These are phyloP conservation scores for Drosophila repletoides DNA, from an alignment of 1,140 invertebrate genomes.

Conservation along the genomic window DNA sequence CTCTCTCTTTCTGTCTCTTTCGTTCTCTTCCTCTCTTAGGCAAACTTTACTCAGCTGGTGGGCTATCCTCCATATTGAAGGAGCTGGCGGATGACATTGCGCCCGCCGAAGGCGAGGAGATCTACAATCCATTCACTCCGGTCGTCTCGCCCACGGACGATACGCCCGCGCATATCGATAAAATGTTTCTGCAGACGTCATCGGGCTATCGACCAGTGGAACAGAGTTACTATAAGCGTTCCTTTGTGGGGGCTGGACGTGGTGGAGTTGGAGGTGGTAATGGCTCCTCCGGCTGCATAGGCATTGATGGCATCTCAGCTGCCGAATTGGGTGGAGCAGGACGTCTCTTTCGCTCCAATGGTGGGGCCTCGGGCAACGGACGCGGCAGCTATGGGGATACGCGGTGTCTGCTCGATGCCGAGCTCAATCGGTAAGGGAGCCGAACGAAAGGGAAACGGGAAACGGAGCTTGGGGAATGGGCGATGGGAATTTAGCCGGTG, in stretches of 20 bases:
- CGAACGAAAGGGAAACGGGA: neutral
- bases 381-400: conserved; percentile 73
- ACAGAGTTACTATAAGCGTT: conserved; percentile 81
- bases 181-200: conserved; percentile 82
- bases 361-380: conserved; percentile 39
- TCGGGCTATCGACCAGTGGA: conserved; percentile 82
- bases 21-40: conserved; percentile 29
- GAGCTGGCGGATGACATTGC: conserved; percentile 81
- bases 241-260: conserved; percentile 64
- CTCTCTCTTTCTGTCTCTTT: neutral
- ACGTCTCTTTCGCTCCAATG: conserved; percentile 57
- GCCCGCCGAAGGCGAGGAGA: conserved; percentile 77
- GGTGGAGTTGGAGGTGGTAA: conserved; percentile 13
- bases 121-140: conserved; percentile 82
- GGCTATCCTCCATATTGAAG: conserved; percentile 78
- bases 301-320: conserved; percentile 59
- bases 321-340: conserved; percentile 63
- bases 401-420: conserved; percentile 68
- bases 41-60: conserved; percentile 79
- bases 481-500: neutral
- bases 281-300: conserved; percentile 33
- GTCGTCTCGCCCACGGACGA: conserved; percentile 82
- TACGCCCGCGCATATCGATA: conserved; percentile 80
- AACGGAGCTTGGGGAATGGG: too few species aligned
- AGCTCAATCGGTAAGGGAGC: conserved; percentile 68